Evolutionary conservation across 2,113 vertebrate genomes (phyloP).

Genomic region (Choloepus hoffmanni): DNA sequence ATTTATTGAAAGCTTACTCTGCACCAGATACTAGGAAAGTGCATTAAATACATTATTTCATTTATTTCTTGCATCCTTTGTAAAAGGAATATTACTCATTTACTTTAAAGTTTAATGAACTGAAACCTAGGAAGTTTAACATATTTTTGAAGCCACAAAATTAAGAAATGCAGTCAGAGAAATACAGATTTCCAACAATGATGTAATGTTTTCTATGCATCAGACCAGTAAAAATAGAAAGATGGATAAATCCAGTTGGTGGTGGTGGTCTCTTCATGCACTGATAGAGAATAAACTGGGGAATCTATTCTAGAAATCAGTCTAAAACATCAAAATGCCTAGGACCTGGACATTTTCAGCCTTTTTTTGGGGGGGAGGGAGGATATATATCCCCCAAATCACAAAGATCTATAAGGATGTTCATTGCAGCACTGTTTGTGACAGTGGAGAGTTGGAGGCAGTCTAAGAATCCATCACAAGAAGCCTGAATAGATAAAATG

Average conservation of each 20-base stretch:
- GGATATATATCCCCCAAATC: neutral
- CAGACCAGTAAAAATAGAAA: neutral
- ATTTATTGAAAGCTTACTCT: neutral
- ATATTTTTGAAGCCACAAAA: neutral
- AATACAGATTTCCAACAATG: neutral
- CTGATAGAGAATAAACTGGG: neutral
- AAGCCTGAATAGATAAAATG: neutral
- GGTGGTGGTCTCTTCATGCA: neutral
- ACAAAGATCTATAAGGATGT: neutral
- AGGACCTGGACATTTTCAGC: neutral
- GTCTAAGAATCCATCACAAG: neutral
- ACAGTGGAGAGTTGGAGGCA: neutral
- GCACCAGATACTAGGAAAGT: neutral
- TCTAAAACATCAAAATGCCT: neutral
- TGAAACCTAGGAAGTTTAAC: neutral
- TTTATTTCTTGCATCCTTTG: neutral
- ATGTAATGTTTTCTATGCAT: neutral
- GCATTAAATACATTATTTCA: neutral
- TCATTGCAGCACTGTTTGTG: neutral
- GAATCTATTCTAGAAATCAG: neutral
- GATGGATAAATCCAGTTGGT: neutral
- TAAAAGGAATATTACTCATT: neutral
- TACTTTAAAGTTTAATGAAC: neutral
- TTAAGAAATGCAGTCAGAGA: conserved; percentile 10
- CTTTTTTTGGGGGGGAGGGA: neutral